Conservation (phyloP, 2,113 vertebrate species). For the Synchiropus splendidus region DNA sequence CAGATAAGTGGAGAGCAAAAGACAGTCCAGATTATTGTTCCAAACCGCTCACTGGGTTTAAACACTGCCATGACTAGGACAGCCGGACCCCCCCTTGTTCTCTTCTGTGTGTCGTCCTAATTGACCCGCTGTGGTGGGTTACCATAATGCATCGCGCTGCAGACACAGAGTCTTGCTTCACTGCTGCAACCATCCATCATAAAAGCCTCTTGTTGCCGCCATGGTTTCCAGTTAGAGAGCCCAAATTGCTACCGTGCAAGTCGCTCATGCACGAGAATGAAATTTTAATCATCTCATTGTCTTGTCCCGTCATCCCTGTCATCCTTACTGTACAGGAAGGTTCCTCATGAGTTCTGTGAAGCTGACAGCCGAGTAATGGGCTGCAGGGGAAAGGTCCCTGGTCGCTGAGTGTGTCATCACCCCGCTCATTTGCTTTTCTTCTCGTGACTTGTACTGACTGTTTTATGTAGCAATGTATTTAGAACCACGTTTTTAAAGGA, state of each 20-base stretch:
- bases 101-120: constrained; percentile 38
- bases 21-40: constrained; percentile 14
- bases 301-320: constrained; percentile 1
- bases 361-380: too few relatives aligned
- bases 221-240: constrained; percentile 9
- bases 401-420: constrained; percentile 17
- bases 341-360: too few relatives aligned
- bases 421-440: constrained; percentile 10
- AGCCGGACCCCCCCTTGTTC: constrained; percentile 42
- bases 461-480: too few relatives aligned
- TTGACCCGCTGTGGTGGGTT: constrained; percentile 40
- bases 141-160: constrained; percentile 33
- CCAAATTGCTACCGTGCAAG: constrained; percentile 1
- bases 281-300: constrained; percentile 20
- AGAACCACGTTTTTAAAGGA: too few relatives aligned
- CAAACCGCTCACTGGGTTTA: constrained; percentile 19
- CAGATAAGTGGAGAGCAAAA: constrained; percentile 18
- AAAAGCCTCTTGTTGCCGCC: constrained; percentile 14
- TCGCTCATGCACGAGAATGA: constrained; percentile 8
- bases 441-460: background rate
- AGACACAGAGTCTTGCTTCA: too few relatives aligned
- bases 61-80: constrained; percentile 30
- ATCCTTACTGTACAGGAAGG: too few relatives aligned
- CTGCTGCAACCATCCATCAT: constrained; percentile 3
- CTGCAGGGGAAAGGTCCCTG: background rate